Base-by-base conservation (phyloP, 2,888 invertebrate species). In the Macrophya annulata region DNA sequence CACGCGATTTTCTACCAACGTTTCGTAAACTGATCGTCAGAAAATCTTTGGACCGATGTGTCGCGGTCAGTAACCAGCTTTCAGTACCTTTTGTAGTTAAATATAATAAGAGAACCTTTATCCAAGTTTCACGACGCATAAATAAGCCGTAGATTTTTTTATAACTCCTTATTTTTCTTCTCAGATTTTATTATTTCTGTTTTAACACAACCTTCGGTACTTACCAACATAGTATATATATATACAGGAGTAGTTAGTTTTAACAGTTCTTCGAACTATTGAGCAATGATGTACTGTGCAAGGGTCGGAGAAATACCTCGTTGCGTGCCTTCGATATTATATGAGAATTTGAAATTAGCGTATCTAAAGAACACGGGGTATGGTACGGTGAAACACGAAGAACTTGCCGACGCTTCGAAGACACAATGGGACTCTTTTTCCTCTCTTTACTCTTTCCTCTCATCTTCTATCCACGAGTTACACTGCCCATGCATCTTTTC, bases 391-490 rank as follows among this genome's bases (percentile, higher is more conserved):
- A 51, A 77, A 77, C 77, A 37, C 77, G 77, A 37, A 74, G 51
- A 10, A 77, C 37, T 77, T 17, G 62, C 79, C 82, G 84, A 84
- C 84, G 68, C n/a, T 37, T 8, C n/a, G 37, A 31, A 21, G 55
- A 82, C 71, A 72, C 74, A 25, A 51, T 77, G 79, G 84, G 48
- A 45, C n/a, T 74, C 17, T 72, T 55, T 31, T 68, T 68, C 82
- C 71, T 62, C 77, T 76, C 85, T 72, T 62, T 79, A 82, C 62
- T 25, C 55, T 77, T 55, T 71, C 43, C 40, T 71, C 85, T 15
- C 15, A 15, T 40, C 48, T 48, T 77, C 48, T 10, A 51, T 51
- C n/a, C 81, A 31, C 62, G 68, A 68, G 17, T 62, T 71, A 37
- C 83, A 48, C 62, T 68, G 59, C 25, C 81, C 59, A 62, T 81